Evolutionary conservation across 2,113 vertebrate species (phyloP), one percentile per base, ranked within the genome.

Genomic region (Maccullochella peelii): DNA sequence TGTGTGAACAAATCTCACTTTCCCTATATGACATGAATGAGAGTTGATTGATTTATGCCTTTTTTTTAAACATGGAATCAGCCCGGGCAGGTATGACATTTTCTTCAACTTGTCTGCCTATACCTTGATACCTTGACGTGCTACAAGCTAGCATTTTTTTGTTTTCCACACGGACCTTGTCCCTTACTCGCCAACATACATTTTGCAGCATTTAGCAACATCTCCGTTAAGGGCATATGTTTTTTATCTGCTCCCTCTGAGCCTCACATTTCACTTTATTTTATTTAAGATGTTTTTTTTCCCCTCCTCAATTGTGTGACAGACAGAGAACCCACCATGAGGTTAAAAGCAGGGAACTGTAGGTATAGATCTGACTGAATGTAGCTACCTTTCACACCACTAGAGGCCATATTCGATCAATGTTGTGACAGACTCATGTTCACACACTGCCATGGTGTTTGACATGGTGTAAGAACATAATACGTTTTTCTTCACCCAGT

Each of bases 361-460:
- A 36, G 27, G 47, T 70, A 30, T 5, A 11, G 9, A 7, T 30
- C n/a, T 27, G 40, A 44, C 15, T 27, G 16, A 44, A 21, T 57
- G 20, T 2, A n/a, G 6, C 9, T 52, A 55, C 42, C 54, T 79
- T 23, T 49, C 54, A 70, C 58, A 72, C 2, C 50, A 20, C 18
- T 40, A 27, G 15, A 20, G n/a, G 38, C 38, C 33, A 58, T n/a
- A n/a, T 67, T 55, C 12, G 7, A 23, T 38, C 33, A 16, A 3
- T 84, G 61, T 16, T 70, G 33, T 63, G 66, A 77, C 36, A 40
- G 65, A 42, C 50, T 18, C 12, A 8, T 55, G 5, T 38, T 76
- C 40, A 27, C n/a, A 38, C 69, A 42, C 50, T 77, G 33, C 10
- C 57, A 25, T 59, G 44, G 21, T 61, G 69, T 77, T 14, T 66